Percentiles rank a stretch among this genome's conserved stretches.
Conservation (phyloP, 2,888 invertebrate species). For the Himalopsyche kuldschensis region DNA sequence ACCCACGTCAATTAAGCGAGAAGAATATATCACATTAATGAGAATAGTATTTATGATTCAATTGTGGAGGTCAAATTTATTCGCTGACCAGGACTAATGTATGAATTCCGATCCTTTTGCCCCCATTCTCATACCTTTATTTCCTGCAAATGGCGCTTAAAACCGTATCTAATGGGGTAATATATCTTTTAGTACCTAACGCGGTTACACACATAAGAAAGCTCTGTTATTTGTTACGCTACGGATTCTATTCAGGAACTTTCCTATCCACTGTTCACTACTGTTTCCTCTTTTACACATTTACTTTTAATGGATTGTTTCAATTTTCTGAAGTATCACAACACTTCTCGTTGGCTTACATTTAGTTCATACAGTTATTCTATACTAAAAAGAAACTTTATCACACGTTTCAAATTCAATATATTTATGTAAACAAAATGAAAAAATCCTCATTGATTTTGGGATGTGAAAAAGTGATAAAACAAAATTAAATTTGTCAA, state of each 20-base stretch:
- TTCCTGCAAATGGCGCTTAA: constrained; percentile 36
- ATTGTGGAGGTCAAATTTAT: constrained; percentile 13
- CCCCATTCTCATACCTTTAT: constrained; percentile 10
- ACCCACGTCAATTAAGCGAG: background rate
- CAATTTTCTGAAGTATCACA: background rate
- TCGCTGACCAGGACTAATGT: constrained; percentile 11
- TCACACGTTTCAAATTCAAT: no score
- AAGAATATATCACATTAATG: background rate
- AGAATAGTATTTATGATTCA: constrained; percentile 15
- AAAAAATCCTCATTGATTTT: no score
- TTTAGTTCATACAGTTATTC: no score
- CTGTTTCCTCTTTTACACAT: background rate
- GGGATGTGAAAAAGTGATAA: no score
- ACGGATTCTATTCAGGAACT: background rate
- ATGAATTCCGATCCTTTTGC: constrained; percentile 4
- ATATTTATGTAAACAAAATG: no score
- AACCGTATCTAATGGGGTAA: constrained; percentile 37
- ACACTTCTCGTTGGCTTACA: no score
- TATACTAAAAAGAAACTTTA: no score
- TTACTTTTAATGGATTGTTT: background rate
- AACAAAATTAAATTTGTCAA: no score
- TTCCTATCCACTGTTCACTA: background rate
- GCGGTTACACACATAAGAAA: constrained; percentile 28
- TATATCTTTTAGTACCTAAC: constrained; percentile 25
- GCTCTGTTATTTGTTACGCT: constrained; percentile 18